phyloP scores from a whole-genome alignment of 2,888 invertebrate species.

The Amphipyra tragopoginis region DNA sequence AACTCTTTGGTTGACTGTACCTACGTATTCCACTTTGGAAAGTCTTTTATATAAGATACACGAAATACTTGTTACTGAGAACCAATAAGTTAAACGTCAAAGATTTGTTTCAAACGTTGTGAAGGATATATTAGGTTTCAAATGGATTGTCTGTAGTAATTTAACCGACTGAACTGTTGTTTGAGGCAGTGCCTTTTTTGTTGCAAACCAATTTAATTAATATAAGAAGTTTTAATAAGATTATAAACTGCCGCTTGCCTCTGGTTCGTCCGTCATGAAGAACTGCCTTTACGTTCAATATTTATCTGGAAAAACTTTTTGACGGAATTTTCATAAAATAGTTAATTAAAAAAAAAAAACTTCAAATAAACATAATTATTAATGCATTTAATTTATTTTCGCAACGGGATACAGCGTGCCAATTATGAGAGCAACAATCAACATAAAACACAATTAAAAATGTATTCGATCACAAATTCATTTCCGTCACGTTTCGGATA shows the following conservation, averaged over 20 bases:
- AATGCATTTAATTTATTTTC: no score
- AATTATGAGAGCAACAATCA: no score
- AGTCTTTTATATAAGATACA: constrained; percentile 66
- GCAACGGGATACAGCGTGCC: no score
- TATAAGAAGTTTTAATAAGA: neutral
- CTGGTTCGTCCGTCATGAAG: neutral
- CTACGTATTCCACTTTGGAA: constrained; percentile 65
- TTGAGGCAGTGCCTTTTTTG: neutral
- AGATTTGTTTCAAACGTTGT: constrained; percentile 23
- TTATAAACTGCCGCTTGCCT: neutral
- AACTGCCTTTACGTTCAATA: no score
- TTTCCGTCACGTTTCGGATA: no score
- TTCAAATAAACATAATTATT: no score
- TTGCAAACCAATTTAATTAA: neutral
- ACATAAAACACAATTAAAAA: no score
- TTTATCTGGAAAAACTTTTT: no score
- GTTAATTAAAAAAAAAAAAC: no score
- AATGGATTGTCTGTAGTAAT: constrained; percentile 9
- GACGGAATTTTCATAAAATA: no score
- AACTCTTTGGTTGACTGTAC: no score
- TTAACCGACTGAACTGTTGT: constrained; percentile 1
- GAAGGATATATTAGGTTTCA: neutral
- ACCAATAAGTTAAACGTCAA: constrained; percentile 28
- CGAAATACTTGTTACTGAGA: constrained; percentile 55
- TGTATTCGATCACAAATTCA: no score